These are phyloP conservation scores for Sturmia bella DNA, from an alignment of 2,888 invertebrate genomes.

Conservation along the genomic window DNA sequence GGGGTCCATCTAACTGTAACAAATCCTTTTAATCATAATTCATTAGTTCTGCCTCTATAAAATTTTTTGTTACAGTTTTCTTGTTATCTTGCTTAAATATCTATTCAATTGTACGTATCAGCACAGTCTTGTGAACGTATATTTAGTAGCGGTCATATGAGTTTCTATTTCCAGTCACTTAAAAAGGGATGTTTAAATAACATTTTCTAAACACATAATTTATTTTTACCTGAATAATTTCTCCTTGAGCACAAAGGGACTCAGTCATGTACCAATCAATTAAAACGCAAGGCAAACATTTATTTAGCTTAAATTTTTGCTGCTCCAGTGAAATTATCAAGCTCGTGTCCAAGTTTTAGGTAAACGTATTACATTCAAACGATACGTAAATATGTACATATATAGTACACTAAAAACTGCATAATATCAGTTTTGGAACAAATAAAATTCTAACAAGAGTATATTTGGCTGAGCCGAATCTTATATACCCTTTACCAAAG, in stretches of 20 bases:
- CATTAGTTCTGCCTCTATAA: conserved; percentile 74
- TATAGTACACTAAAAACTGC: too few species aligned
- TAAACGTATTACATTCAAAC: too few species aligned
- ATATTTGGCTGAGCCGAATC: too few species aligned
- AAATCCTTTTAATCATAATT: conserved; percentile 79
- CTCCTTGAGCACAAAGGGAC: neutral
- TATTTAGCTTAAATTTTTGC: conserved; percentile 20
- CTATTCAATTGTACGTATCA: conserved; percentile 20
- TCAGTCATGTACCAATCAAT: conserved; percentile 53
- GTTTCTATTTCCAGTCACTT: neutral
- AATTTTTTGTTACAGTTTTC: conserved; percentile 67
- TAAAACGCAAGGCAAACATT: conserved; percentile 36
- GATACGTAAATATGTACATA: too few species aligned
- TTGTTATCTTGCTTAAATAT: conserved; percentile 33
- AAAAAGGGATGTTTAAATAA: conserved; percentile 33
- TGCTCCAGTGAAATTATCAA: too few species aligned
- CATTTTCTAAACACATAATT: conserved; percentile 55
- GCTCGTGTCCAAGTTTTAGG: too few species aligned
- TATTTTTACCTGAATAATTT: conserved; percentile 60
- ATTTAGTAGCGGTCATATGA: neutral
- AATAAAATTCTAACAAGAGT: too few species aligned
- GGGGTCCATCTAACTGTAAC: conserved; percentile 73
- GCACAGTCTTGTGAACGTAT: neutral
- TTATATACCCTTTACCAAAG: too few species aligned
- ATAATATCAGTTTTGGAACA: too few species aligned